A percentile compares a stretch with the other conserved stretches of the same genome.
Evolutionary conservation across 2,113 vertebrate species (phyloP).

Genomic region (Tylochromis polylepis): DNA sequence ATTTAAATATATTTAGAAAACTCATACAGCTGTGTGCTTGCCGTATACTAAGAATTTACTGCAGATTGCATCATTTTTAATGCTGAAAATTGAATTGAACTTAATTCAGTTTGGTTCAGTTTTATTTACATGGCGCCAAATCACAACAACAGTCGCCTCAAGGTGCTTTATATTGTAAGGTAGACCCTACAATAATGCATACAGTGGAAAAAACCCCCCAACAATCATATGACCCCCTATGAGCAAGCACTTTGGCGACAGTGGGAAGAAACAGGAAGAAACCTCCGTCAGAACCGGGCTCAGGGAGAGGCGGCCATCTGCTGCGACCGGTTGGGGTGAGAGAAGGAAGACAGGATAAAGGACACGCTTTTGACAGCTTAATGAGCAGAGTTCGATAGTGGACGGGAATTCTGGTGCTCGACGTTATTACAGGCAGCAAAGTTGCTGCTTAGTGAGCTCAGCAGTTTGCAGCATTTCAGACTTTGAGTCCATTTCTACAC

Average conservation of each 20-base stretch:
- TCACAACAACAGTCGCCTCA: background rate
- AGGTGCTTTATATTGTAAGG: rapidly evolving
- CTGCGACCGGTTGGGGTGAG: background rate
- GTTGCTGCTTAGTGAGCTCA: background rate
- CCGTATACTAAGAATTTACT: background rate
- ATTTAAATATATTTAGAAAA: background rate
- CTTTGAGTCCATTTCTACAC: background rate
- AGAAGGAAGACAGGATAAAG: rapidly evolving
- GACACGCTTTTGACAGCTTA: background rate
- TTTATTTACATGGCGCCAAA: too few relatives aligned
- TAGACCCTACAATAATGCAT: rapidly evolving
- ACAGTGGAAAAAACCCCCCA: rapidly evolving
- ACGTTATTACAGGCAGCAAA: background rate
- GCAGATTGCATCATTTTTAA: background rate
- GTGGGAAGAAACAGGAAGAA: background rate
- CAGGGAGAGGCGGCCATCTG: background rate
- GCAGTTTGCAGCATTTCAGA: background rate
- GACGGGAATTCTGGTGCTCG: rapidly evolving
- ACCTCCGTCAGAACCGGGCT: background rate
- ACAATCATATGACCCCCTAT: background rate
- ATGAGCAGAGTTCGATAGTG: background rate
- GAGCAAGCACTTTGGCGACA: background rate
- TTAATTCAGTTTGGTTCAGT: too few relatives aligned
- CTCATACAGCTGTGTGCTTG: too few relatives aligned
- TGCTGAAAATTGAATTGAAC: background rate